Evolutionary conservation across 2,888 invertebrate genomes (phyloP), one percentile per base, ranked within the genome.

Genomic region (Nipponacmea schrenckii): DNA sequence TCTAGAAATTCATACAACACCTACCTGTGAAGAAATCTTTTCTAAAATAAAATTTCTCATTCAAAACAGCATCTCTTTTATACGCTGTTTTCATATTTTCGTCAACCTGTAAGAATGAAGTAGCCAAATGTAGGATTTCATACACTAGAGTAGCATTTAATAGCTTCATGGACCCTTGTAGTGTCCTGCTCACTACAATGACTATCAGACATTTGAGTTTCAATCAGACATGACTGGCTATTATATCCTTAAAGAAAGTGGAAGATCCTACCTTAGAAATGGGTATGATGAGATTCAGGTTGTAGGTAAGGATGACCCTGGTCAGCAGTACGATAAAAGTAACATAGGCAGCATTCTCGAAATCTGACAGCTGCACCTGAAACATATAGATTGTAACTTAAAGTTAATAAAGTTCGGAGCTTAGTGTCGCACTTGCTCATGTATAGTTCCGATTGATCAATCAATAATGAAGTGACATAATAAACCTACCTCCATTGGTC

Each of bases 321-420:
- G 99, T 99, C 76, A 99, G 92, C 66, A 99, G 91, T 24, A 99
- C 98, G 17, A 99, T 94, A 89, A 99, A 99, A 88, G 97, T 97
- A 26, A 97, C 97, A 84, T 96, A 94, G 4, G 99, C 99, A 0
- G 99, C 98, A 91, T 99, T 99, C 91, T 99, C 99, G 90, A 99
- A 99, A 91, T 99, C 98, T 0, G 99, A 98, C 81, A 99, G 92
- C 90, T 99, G 99, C 26, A 96, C 95, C 88, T 89, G 75, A 7
- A 80, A 76, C 26, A 69, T 5, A 65, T 69, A 46, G 64, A 65
- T 24, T 12, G 20, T 0, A 56, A 39, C 8, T 39, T 39, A 39
- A 31, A 31, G 31, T n/a, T n/a, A n/a, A n/a, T n/a, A n/a, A n/a
- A n/a, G n/a, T n/a, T n/a, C n/a, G n/a, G n/a, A n/a, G n/a, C n/a